phyloP scores from a whole-genome alignment of 2,888 invertebrate genomes.

The Timema podura region DNA sequence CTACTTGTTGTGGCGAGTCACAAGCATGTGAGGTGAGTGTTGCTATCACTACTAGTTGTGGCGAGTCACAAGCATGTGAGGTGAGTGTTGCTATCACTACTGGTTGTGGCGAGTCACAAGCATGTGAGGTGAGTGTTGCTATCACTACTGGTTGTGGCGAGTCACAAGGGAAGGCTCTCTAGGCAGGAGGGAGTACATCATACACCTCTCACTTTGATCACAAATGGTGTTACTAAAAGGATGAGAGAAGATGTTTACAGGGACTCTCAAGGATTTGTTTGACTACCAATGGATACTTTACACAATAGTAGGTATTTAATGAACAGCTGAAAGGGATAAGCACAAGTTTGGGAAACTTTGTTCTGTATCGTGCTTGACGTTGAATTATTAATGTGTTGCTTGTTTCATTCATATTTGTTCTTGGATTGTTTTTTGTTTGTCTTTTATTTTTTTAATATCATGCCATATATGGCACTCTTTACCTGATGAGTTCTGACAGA shows the following conservation, averaged over 20 bases:
- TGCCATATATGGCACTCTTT: constrained; percentile 18
- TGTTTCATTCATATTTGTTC: background rate
- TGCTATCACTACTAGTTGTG: constrained; percentile 45
- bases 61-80: constrained; percentile 94
- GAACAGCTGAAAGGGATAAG: too few species aligned
- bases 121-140: constrained; percentile 70
- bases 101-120: constrained; percentile 84
- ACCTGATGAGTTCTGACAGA: too few species aligned
- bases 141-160: background rate
- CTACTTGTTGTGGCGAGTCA: constrained; percentile 76
- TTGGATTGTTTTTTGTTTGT: background rate
- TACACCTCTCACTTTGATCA: too few species aligned
- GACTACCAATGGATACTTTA: too few species aligned
- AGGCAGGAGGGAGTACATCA: too few species aligned
- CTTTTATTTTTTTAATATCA: constrained; percentile 25
- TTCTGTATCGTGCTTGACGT: too few species aligned
- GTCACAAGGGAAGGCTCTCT: too few species aligned
- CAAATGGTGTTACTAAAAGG: too few species aligned
- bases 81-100: constrained; percentile 45
- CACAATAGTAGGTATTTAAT: too few species aligned
- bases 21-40: constrained; percentile 77
- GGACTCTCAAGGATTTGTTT: too few species aligned
- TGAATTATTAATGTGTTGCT: background rate
- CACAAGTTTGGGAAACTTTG: too few species aligned
- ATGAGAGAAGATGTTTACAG: too few species aligned